Base-by-base conservation (phyloP, 1,140 invertebrate genomes). In the Pseudomyrmex sp. region DNA sequence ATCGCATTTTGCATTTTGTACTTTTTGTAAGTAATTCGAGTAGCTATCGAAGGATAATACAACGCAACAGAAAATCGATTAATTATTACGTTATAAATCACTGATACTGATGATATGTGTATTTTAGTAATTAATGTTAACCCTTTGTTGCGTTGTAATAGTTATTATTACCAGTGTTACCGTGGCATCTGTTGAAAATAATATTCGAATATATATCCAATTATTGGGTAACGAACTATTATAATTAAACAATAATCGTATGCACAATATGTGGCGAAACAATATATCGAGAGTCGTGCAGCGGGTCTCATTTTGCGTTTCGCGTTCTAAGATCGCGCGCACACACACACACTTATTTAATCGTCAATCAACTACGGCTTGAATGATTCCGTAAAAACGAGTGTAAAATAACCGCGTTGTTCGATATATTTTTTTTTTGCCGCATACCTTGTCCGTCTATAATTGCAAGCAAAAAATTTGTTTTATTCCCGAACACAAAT, bases 131-230 rank as follows among this genome's bases (percentile, higher is more conserved):
- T 73, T 72, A 56, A 9, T 23, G 58, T 46, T 73, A 73, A 54
- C 20, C 56, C 58, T 18, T 56, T 56, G 18, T 35, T 35, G 5
- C 7, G n/a, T 46, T 73, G 58, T 13, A 44, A 44, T 44, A 44
- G 35, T 56, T 12, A 72, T 48, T 44, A 52, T 50, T 73, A 58
- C 1, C 18, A 12, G 50, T 13, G 10, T 52, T 12, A 9, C 20
- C 58, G 15, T 15, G 7, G n/a, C n/a, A 59, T 69, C 20, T 54
- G 18, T 58, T 73, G 26, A 35, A 56, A 73, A 59, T 72, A 58
- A 58, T 73, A 59, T 46, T 20, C 23, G 10, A 58, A 56, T 35
- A 56, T 35, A 56, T 18, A 12, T 13, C 18, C 54, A 35, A 2
- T 58, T 72, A 58, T 59, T 58, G 26, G 35, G 35, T 44, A 18